These are phyloP conservation scores for Folsomia candida DNA, from an alignment of 2,888 invertebrate species.

Conservation along the genomic window DNA sequence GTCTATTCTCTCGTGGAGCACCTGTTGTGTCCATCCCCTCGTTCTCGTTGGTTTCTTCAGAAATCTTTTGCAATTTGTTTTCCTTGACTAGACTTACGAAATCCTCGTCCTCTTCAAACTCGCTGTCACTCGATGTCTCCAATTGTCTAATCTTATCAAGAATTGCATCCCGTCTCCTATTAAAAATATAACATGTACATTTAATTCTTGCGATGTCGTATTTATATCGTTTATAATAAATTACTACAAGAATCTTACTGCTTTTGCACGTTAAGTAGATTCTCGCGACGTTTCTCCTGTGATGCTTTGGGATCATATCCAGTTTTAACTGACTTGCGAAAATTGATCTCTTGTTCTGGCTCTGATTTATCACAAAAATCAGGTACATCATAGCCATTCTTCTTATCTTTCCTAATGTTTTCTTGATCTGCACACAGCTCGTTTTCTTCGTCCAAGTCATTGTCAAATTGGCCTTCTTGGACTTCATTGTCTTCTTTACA, in stretches of 20 bases:
- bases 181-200: slow-evolving; percentile 44
- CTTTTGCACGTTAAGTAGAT: slow-evolving; percentile 42
- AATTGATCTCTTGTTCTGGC: not conserved
- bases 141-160: slow-evolving; percentile 61
- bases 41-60: slow-evolving; percentile 13
- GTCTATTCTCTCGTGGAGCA: not conserved
- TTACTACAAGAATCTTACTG: slow-evolving; percentile 27
- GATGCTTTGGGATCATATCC: slow-evolving; percentile 31
- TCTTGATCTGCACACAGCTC: not conserved
- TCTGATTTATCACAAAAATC: not conserved
- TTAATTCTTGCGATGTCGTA: not conserved
- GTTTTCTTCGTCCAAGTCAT: not conserved
- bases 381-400: not conserved
- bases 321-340: slow-evolving; percentile 18
- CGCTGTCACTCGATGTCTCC: slow-evolving; percentile 54
- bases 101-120: slow-evolving; percentile 54
- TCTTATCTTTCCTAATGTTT: not conserved
- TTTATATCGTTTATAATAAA: not conserved
- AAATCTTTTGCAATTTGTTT: slow-evolving; percentile 14
- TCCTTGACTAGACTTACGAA: slow-evolving; percentile 37
- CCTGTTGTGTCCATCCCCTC: slow-evolving; percentile 38
- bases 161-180: slow-evolving; percentile 58
- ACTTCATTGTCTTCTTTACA: not conserved
- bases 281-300: slow-evolving; percentile 40
- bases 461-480: not conserved